Evolutionary conservation across 2,113 vertebrate species (phyloP).

Genomic region (Neolamprologus sp.): DNA sequence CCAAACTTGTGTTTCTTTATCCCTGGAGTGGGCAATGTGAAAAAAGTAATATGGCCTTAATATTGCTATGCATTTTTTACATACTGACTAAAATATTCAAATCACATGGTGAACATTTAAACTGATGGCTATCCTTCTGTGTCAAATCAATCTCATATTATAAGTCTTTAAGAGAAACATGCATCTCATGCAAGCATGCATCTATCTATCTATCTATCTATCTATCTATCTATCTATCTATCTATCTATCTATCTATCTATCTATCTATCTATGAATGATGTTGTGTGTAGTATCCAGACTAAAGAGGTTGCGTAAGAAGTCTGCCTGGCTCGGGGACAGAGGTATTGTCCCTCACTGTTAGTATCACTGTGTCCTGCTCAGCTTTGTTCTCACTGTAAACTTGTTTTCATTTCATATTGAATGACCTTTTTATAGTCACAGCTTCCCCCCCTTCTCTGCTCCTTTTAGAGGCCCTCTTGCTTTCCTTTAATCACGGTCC

Average conservation of each 20-base stretch:
- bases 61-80: not conserved
- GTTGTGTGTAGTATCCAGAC: not conserved
- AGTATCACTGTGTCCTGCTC: constrained; percentile 45
- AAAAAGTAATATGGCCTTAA: not conserved
- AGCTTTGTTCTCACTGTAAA: constrained; percentile 47
- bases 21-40: not conserved
- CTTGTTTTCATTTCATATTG: constrained; percentile 53
- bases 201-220: not conserved
- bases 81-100: not conserved
- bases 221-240: not conserved
- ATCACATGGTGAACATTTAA: not conserved
- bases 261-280: not conserved
- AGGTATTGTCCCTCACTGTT: constrained; percentile 62
- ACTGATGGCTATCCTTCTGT: not conserved
- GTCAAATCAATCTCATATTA: not conserved
- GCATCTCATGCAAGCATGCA: not conserved
- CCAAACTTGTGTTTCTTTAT: not conserved
- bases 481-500: constrained; percentile 13
- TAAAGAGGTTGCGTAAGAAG: constrained; percentile 38
- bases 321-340: constrained; percentile 36
- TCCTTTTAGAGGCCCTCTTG: constrained; percentile 5
- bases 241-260: not conserved
- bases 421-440: constrained; percentile 62
- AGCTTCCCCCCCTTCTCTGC: not conserved
- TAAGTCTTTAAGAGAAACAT: not conserved